These are phyloP conservation scores for Eleutherodactylus coqui DNA, from an alignment of 2,797 vertebrate species.

Conservation along the genomic window DNA sequence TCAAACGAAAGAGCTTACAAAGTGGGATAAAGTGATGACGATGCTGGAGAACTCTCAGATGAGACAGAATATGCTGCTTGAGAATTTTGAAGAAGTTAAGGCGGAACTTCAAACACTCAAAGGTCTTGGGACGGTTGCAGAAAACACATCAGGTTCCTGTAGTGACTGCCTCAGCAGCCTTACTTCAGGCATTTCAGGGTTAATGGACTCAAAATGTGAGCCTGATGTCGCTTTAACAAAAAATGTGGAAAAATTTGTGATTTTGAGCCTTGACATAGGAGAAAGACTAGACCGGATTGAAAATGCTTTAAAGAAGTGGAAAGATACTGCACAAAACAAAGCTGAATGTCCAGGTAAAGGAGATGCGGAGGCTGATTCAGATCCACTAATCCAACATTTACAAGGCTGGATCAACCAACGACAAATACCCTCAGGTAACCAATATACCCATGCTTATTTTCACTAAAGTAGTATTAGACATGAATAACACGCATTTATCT, in stretches of 20 bases:
- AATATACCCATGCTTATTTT: neutral
- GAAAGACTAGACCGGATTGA: slow-evolving; percentile 78
- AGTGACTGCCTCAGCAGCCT: slow-evolving; percentile 68
- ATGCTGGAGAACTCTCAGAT: slow-evolving; percentile 98
- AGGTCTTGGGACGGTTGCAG: slow-evolving; percentile 83
- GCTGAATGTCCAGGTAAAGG: slow-evolving; percentile 62
- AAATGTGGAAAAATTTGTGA: slow-evolving; percentile 77
- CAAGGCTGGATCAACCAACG: slow-evolving; percentile 72
- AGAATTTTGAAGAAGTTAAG: slow-evolving; percentile 83
- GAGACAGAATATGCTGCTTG: slow-evolving; percentile 93
- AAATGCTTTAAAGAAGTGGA: slow-evolving; percentile 69
- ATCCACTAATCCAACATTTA: slow-evolving; percentile 74
- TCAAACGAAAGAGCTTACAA: slow-evolving; percentile 73
- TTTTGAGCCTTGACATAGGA: slow-evolving; percentile 71
- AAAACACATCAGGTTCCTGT: slow-evolving; percentile 68
- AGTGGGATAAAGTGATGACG: slow-evolving; percentile 96
- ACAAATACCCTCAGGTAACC: slow-evolving; percentile 86
- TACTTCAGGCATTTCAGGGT: slow-evolving; percentile 68
- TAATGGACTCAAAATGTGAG: slow-evolving; percentile 74
- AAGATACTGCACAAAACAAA: slow-evolving; percentile 71
- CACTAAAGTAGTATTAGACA: neutral
- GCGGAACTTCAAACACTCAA: slow-evolving; percentile 83
- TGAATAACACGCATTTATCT: neutral
- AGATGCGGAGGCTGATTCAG: slow-evolving; percentile 72
- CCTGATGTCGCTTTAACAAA: slow-evolving; percentile 66